These are phyloP conservation scores for Neoaliturus tenellus DNA, from an alignment of 2,888 invertebrate species.

Conservation along the genomic window DNA sequence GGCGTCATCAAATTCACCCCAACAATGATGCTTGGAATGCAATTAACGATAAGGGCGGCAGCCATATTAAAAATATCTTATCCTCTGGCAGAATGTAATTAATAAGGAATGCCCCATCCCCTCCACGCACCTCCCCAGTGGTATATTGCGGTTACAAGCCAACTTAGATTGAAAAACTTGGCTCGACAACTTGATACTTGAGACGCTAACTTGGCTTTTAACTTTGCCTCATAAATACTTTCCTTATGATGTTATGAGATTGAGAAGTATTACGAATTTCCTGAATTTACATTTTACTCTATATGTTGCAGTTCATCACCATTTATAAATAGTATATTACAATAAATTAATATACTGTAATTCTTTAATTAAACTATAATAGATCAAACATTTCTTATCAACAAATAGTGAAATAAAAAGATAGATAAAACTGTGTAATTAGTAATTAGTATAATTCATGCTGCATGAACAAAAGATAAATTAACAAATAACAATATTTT, in stretches of 20 bases:
- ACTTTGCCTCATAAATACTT: neutral
- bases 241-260: neutral
- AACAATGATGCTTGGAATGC: slow-evolving; percentile 36
- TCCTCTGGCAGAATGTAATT: slow-evolving; percentile 57
- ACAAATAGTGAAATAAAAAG: no score
- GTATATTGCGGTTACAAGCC: slow-evolving; percentile 47
- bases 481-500: no score
- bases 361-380: no score
- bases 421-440: no score
- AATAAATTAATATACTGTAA: no score
- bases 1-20: neutral
- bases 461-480: no score
- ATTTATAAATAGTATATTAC: no score
- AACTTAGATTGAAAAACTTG: slow-evolving; percentile 58
- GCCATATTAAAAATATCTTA: slow-evolving; percentile 55
- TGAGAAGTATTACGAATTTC: neutral
- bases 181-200: neutral
- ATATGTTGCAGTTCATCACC: no score
- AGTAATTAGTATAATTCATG: no score
- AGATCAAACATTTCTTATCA: no score
- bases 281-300: no score
- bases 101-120: slow-evolving; percentile 58
- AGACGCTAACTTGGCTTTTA: neutral
- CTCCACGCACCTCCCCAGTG: slow-evolving; percentile 13
- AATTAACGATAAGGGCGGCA: slow-evolving; percentile 35